A percentile compares a stretch with the other conserved stretches of the same genome.
Conservation (phyloP, 1,140 invertebrate species). For the Camponotus floridanus region DNA sequence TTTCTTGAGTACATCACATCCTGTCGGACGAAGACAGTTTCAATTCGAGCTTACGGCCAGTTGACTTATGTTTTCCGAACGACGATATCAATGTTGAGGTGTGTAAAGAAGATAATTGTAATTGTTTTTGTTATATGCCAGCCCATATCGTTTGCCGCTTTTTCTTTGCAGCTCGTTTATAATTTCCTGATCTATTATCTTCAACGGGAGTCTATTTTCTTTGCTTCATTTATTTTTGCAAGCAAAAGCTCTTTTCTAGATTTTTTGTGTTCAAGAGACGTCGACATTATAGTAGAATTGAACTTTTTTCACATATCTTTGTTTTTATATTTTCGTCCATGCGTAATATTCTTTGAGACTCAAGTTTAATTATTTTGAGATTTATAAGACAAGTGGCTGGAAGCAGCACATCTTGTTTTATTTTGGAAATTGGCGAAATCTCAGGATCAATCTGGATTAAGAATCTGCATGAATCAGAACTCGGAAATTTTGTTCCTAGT, state of each 20-base stretch:
- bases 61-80: not conserved
- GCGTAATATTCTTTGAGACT: not conserved
- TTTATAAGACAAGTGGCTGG: slow-evolving; percentile 7
- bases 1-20: not conserved
- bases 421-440: not conserved
- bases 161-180: slow-evolving; percentile 11
- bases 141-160: not conserved
- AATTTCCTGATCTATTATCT: not conserved
- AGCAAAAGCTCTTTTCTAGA: no score
- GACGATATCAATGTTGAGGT: slow-evolving; percentile 12
- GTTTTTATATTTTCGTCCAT: slow-evolving; percentile 10
- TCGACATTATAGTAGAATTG: not conserved
- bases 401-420: slow-evolving; percentile 16
- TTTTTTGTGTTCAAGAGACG: not conserved
- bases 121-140: no score
- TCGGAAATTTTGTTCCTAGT: not conserved
- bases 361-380: not conserved
- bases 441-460: not conserved
- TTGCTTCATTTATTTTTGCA: not conserved
- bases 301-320: not conserved
- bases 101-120: not conserved
- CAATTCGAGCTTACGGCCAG: not conserved
- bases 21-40: not conserved
- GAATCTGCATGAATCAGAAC: not conserved
- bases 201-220: not conserved